These are phyloP conservation scores for Cepaea nemoralis DNA, from an alignment of 1,140 invertebrate genomes.

Conservation along the genomic window DNA sequence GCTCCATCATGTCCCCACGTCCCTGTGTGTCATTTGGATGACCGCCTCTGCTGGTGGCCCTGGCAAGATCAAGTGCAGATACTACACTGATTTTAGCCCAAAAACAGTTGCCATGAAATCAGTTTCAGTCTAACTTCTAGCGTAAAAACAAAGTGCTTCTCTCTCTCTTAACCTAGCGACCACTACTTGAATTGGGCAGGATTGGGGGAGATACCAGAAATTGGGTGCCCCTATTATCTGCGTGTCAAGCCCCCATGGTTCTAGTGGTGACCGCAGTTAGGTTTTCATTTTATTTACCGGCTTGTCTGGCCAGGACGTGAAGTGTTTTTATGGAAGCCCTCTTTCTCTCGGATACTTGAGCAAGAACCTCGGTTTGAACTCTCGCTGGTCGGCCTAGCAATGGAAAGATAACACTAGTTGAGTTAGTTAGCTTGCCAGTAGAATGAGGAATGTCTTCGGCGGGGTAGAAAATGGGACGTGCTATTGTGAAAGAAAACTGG, in stretches of 20 bases:
- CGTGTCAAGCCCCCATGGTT: background rate
- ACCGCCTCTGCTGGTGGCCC: no score
- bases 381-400: background rate
- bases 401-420: background rate
- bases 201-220: no score
- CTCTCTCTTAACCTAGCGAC: no score
- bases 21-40: no score
- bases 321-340: background rate
- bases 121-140: no score
- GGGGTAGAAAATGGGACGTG: background rate
- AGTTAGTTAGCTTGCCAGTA: background rate
- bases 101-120: no score
- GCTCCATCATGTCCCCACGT: no score
- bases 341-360: background rate
- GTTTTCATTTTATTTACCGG: conserved; percentile 11
- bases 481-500: no score
- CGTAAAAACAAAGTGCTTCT: no score
- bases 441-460: background rate
- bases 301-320: background rate
- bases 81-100: no score
- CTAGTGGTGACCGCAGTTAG: background rate
- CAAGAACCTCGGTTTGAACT: background rate
- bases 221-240: background rate
- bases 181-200: no score
- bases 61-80: no score